phyloP scores from a whole-genome alignment of 2,888 invertebrate genomes.

The Mythimna lalbum region DNA sequence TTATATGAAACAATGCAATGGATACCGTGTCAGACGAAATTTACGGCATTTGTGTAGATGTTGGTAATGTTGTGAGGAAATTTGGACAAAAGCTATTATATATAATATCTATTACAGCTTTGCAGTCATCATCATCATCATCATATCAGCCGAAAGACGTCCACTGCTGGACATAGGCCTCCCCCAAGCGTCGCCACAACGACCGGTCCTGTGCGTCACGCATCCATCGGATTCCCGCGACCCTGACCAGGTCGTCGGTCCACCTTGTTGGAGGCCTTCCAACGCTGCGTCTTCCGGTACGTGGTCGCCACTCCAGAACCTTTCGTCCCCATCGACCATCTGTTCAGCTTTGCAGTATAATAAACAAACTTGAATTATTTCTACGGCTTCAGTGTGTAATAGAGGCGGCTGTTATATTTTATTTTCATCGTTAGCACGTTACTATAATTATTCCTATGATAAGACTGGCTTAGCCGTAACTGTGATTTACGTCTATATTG shows the following conservation, averaged over 20 bases:
- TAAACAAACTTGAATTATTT: slow-evolving; percentile 35
- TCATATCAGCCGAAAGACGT: too few species aligned
- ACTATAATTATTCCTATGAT: not conserved
- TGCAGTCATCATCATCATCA: too few species aligned
- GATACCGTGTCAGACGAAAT: slow-evolving; percentile 67
- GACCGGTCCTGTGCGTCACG: too few species aligned
- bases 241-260: too few species aligned
- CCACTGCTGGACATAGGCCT: too few species aligned
- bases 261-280: too few species aligned
- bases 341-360: too few species aligned
- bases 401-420: not conserved
- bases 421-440: not conserved
- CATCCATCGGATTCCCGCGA: too few species aligned
- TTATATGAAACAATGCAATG: slow-evolving; percentile 74
- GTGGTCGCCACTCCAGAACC: too few species aligned
- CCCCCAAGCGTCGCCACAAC: too few species aligned
- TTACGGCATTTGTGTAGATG: slow-evolving; percentile 46
- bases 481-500: not conserved
- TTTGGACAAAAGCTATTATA: slow-evolving; percentile 57
- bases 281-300: too few species aligned
- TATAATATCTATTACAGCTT: slow-evolving; percentile 38
- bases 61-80: slow-evolving; percentile 46
- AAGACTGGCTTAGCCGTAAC: not conserved
- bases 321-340: too few species aligned
- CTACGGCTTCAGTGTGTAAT: slow-evolving; percentile 16